phyloP scores from a whole-genome alignment of 1,140 invertebrate genomes.

The Brachionus manjavacas region DNA sequence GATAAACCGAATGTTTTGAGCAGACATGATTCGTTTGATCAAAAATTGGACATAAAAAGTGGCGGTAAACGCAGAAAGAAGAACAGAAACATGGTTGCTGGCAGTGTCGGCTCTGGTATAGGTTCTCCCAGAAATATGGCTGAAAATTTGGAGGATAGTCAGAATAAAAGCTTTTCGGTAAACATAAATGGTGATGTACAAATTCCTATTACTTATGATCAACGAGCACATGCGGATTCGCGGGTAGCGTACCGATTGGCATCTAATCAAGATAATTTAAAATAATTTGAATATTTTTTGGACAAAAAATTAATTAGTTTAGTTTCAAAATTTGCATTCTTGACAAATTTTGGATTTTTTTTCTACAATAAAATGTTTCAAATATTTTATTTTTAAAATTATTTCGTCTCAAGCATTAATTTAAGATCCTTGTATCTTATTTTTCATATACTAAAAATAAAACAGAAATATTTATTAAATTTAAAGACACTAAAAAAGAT shows the following conservation, averaged over 20 bases:
- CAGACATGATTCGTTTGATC: constrained; percentile 32
- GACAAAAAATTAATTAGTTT: neutral
- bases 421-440: neutral
- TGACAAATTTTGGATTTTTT: neutral
- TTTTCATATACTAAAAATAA: neutral
- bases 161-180: neutral
- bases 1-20: neutral
- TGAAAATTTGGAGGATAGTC: neutral
- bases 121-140: constrained; percentile 31
- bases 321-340: neutral
- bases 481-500: neutral
- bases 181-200: constrained; percentile 31
- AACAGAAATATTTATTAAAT: neutral
- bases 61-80: constrained; percentile 22
- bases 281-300: neutral
- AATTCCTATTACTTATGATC: constrained; percentile 26
- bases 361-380: neutral
- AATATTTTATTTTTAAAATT: neutral
- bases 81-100: constrained; percentile 3
- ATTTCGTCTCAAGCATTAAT: neutral
- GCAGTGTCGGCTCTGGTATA: neutral
- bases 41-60: constrained; percentile 18
- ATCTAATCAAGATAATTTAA: neutral
- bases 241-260: neutral
- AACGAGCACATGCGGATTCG: neutral